These are phyloP conservation scores for Ganaspis sp. DNA, from an alignment of 1,140 invertebrate species.

Conservation along the genomic window DNA sequence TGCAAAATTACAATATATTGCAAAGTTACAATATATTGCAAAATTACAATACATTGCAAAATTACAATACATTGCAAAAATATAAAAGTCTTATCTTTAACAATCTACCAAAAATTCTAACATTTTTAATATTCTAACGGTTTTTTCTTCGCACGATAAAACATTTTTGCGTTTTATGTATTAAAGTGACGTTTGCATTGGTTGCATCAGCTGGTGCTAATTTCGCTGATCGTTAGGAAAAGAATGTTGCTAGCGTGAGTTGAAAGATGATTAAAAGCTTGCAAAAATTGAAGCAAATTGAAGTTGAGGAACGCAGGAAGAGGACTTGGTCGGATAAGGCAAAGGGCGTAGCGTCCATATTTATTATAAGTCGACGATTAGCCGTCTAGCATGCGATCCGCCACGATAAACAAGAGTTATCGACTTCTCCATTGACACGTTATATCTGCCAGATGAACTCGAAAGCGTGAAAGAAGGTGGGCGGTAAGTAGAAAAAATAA, in stretches of 20 bases:
- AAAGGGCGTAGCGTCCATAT: constrained; percentile 53
- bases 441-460: constrained; percentile 36
- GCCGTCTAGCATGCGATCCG: constrained; percentile 56
- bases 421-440: constrained; percentile 54
- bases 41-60: too few relatives aligned
- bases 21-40: too few relatives aligned
- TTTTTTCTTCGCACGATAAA: too few relatives aligned
- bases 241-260: too few relatives aligned
- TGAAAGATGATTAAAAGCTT: not conserved
- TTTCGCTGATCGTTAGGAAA: not conserved
- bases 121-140: too few relatives aligned
- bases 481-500: constrained; percentile 5
- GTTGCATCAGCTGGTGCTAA: too few relatives aligned
- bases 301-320: not conserved
- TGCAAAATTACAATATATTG: too few relatives aligned
- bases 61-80: too few relatives aligned
- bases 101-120: too few relatives aligned
- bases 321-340: constrained; percentile 37
- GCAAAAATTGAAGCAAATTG: not conserved
- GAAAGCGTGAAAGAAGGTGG: constrained; percentile 4
- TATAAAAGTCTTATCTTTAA: too few relatives aligned
- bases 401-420: constrained; percentile 52
- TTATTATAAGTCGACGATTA: constrained; percentile 58
- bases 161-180: too few relatives aligned
- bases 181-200: too few relatives aligned